These are phyloP conservation scores for Heterodera carotae DNA, from an alignment of 1,140 invertebrate species.

Conservation along the genomic window DNA sequence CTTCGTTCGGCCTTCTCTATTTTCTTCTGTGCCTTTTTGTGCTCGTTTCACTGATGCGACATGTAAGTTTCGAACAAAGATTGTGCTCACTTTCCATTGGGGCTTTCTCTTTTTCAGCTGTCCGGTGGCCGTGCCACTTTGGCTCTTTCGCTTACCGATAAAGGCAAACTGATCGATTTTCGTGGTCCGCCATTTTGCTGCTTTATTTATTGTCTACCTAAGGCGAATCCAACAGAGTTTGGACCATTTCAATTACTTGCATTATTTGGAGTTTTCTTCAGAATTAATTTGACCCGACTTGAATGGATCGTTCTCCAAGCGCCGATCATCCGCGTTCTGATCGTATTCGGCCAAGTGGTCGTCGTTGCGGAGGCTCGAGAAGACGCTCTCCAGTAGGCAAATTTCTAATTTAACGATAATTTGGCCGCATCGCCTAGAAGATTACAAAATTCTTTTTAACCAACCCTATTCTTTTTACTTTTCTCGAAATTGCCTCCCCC, in stretches of 20 bases:
- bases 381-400: constrained; percentile 30
- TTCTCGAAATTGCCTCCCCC: too few species aligned
- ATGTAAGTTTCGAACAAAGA: too few species aligned
- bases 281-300: constrained; percentile 37
- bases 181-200: constrained; percentile 48
- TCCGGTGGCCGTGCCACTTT: constrained; percentile 34
- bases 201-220: constrained; percentile 37
- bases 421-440: too few species aligned
- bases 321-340: constrained; percentile 46
- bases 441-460: constrained; percentile 8
- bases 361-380: constrained; percentile 38
- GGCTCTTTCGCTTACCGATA: constrained; percentile 13
- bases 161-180: constrained; percentile 38
- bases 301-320: constrained; percentile 52
- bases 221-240: constrained; percentile 37
- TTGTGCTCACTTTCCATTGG: not conserved
- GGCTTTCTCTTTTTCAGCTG: constrained; percentile 11
- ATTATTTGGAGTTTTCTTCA: constrained; percentile 20
- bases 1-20: constrained; percentile 47
- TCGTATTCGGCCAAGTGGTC: constrained; percentile 38
- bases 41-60: constrained; percentile 47
- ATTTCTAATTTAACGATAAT: constrained; percentile 10
- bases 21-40: constrained; percentile 50
- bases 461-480: too few species aligned
- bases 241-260: constrained; percentile 17